Evolutionary conservation across 2,797 vertebrate species (phyloP).

Genomic region (Sebastes elongatus): DNA sequence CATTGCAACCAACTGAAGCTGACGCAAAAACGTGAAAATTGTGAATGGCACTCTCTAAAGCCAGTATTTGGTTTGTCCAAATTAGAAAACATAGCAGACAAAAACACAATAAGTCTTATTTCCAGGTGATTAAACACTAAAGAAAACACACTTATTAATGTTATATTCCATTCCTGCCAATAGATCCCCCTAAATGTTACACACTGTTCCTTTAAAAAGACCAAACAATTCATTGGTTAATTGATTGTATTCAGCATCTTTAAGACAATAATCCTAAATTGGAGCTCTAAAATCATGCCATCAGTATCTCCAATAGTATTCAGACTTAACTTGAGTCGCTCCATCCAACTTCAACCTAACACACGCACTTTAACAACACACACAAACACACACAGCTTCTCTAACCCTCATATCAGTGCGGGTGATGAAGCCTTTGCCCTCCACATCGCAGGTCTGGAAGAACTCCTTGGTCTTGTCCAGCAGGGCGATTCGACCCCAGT

Average conservation of each 20-base stretch:
- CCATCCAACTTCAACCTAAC: background rate
- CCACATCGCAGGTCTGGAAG: constrained; percentile 91
- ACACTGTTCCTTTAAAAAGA: background rate
- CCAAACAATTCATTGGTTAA: no score
- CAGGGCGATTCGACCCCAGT: constrained; percentile 69
- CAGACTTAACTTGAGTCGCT: background rate
- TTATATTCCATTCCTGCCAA: no score
- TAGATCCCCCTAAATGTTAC: no score
- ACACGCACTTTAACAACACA: background rate
- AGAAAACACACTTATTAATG: no score
- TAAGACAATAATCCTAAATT: background rate
- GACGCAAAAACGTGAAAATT: no score
- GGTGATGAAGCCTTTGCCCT: constrained; percentile 90
- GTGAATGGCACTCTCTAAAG: no score
- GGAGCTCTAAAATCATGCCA: background rate
- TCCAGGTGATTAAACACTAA: no score
- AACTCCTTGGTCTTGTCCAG: constrained; percentile 89
- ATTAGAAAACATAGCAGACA: no score
- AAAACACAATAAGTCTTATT: no score
- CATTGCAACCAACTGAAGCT: no score
- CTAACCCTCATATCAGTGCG: constrained; percentile 90
- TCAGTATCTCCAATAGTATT: background rate
- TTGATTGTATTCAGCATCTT: background rate
- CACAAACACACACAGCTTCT: background rate
- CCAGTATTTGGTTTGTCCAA: no score